A percentile compares a stretch with the other conserved stretches of the same genome.
Evolutionary conservation across 2,797 vertebrate genomes (phyloP).

Genomic region (Syngnathus acus): DNA sequence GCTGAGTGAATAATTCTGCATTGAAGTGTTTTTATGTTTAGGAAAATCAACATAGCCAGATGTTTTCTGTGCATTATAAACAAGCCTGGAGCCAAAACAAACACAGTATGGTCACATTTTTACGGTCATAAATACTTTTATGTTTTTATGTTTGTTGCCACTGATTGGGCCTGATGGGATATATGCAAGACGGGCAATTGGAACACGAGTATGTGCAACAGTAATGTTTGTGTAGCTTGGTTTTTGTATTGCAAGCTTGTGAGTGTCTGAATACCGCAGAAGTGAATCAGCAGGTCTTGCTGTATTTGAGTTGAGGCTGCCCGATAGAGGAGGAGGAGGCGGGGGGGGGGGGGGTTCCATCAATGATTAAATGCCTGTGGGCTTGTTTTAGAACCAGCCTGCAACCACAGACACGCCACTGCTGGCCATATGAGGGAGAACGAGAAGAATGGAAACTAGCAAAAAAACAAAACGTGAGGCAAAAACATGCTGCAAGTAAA

Average conservation of each 20-base stretch:
- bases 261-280: constrained; percentile 32
- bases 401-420: constrained; percentile 51
- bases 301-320: constrained; percentile 51
- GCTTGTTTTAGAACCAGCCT: constrained; percentile 48
- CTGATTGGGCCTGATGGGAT: constrained; percentile 50
- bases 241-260: constrained; percentile 5
- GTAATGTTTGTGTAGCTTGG: constrained; percentile 14
- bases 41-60: constrained; percentile 37
- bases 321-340: constrained; percentile 27
- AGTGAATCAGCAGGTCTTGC: constrained; percentile 69
- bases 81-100: constrained; percentile 39
- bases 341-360: constrained; percentile 33
- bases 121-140: constrained; percentile 58
- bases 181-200: constrained; percentile 24
- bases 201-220: constrained; percentile 24
- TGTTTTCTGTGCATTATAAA: constrained; percentile 36
- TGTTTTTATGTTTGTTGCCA: constrained; percentile 40
- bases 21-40: constrained; percentile 30
- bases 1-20: not conserved
- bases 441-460: constrained; percentile 15
- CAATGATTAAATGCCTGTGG: constrained; percentile 68
- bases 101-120: constrained; percentile 37
- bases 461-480: constrained; percentile 39
- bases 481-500: not conserved
- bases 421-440: constrained; percentile 18